Evolutionary conservation across 23 tunicate genomes (phyloP).

Genomic region (Trididemnum clinides): DNA sequence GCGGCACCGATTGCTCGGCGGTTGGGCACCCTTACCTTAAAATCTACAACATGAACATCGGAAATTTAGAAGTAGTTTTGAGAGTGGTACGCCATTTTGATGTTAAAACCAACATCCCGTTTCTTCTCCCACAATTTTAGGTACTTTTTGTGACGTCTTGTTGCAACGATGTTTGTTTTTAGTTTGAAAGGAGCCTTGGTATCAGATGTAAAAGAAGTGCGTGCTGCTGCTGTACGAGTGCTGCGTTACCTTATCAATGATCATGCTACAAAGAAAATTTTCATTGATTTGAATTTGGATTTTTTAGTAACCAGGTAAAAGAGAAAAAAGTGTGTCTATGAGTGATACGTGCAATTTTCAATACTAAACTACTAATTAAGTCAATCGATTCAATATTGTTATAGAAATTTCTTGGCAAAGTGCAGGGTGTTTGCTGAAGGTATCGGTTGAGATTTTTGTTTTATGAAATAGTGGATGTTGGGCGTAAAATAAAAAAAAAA

Average conservation of each 20-base stretch:
- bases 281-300: constrained; percentile 65
- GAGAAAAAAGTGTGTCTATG: neutral
- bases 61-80: too few relatives aligned
- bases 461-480: too few relatives aligned
- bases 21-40: too few relatives aligned
- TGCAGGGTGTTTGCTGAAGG: too few relatives aligned
- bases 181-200: constrained; percentile 80
- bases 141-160: neutral
- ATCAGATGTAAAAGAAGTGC: constrained; percentile 84
- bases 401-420: too few relatives aligned
- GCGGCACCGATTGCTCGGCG: too few relatives aligned
- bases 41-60: too few relatives aligned
- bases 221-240: constrained; percentile 82
- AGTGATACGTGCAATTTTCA: too few relatives aligned
- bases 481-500: too few relatives aligned
- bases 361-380: neutral
- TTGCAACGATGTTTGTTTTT: neutral
- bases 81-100: too few relatives aligned
- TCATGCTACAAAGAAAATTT: constrained; percentile 26
- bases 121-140: neutral
- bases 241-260: constrained; percentile 77
- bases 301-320: constrained; percentile 67
- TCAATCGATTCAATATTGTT: neutral
- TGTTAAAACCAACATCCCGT: too few relatives aligned
- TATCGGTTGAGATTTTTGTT: too few relatives aligned